phyloP scores from a whole-genome alignment of 2,888 invertebrate species.

The Theodoxus fluviatilis region DNA sequence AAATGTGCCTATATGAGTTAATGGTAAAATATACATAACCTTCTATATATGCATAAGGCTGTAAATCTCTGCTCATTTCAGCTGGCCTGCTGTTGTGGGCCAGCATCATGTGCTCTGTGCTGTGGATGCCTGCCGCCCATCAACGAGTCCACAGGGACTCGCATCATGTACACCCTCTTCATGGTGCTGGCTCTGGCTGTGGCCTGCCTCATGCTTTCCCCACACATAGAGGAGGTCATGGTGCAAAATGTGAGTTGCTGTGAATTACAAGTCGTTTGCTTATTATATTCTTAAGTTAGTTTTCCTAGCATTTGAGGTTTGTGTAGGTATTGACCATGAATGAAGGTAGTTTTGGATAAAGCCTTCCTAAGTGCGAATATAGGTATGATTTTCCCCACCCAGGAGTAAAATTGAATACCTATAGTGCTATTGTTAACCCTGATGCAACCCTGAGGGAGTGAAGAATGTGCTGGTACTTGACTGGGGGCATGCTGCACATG shows the following conservation, averaged over 20 bases:
- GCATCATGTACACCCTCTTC: slow-evolving; percentile 65
- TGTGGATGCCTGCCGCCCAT: slow-evolving; percentile 62
- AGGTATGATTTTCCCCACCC: too few relatives aligned
- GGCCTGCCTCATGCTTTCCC: slow-evolving; percentile 65
- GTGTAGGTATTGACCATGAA: too few relatives aligned
- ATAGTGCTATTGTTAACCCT: too few relatives aligned
- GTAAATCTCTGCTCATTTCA: slow-evolving; percentile 39
- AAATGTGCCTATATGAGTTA: too few relatives aligned
- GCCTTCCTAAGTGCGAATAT: too few relatives aligned
- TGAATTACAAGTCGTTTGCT: neutral
- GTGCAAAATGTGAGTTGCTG: slow-evolving; percentile 43
- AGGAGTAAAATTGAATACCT: too few relatives aligned
- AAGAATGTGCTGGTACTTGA: too few relatives aligned
- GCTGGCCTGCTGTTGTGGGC: slow-evolving; percentile 66
- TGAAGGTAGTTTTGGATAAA: too few relatives aligned
- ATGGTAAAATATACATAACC: too few relatives aligned
- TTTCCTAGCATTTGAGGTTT: too few relatives aligned
- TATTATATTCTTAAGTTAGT: neutral
- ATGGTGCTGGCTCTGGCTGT: slow-evolving; percentile 60
- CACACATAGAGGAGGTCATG: slow-evolving; percentile 45
- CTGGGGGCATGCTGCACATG: too few relatives aligned
- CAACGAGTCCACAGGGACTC: slow-evolving; percentile 66
- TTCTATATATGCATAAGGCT: neutral
- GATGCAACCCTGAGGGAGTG: too few relatives aligned
- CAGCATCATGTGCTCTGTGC: slow-evolving; percentile 64